Base-by-base conservation (phyloP, 2,797 vertebrate genomes). In the Stomatorhinus walkeri region DNA sequence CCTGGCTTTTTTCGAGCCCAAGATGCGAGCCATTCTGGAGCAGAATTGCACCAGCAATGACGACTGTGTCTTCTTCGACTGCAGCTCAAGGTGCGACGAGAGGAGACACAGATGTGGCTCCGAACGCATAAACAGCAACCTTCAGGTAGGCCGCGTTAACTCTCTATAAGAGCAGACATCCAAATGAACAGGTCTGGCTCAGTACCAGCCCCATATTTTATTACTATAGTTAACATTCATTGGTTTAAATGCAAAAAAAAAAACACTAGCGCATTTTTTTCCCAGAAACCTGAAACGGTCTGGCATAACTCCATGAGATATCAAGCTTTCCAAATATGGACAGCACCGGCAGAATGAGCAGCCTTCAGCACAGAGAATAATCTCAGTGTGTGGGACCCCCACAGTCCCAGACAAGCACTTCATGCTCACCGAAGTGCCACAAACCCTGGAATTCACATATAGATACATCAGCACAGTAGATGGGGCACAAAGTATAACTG, bases 1-100 rank as follows among this genome's bases (percentile, higher is more conserved):
- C 94, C 99, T 99, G 98, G 97, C 97, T 81, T 99, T 99, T 95
- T 99, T 99, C 86, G 98, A 99, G 93, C 98, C 98, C 0, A 99
- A 99, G 95, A 99, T 99, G 97, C 95, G 93, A 83, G 97, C 98
- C 91, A 97, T 99, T 92, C 96, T 99, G 0, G 97, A 97, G 91
- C 98, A 99, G 93, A 98, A 99, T 91, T 99, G 98, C 95, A 98
- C 97, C 8, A 94, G 92, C 40, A 97, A 99, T 0, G 96, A 97
- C 79, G 98, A 99, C 89, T 99, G 98, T 85, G 97, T 96, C 94
- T 99, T 99, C 94, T 99, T 99, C 85, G 98, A 99, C 95, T 99
- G 98, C 88, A 96, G 96, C 92, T 99, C 98, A 22, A 95, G 94
- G 86, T 99, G 98, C 76, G 94, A 98, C 93, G 90, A 93, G 83